Evolutionary conservation across 2,888 invertebrate genomes (phyloP), one percentile per base, ranked within the genome.

Genomic region (Harmothoe impar): DNA sequence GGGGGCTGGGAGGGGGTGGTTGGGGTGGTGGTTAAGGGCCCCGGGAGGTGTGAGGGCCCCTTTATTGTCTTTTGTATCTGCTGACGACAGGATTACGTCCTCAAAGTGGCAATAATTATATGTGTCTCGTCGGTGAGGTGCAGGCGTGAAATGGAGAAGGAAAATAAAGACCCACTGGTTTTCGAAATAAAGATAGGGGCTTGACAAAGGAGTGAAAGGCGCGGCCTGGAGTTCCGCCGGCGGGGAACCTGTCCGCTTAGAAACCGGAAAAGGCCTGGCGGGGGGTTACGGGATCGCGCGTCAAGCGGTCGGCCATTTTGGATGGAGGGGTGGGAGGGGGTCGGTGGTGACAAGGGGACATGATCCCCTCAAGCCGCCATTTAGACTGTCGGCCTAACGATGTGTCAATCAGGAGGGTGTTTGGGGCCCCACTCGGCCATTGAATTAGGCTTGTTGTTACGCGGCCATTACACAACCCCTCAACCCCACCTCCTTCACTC

Each of bases 101-200:
- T 81, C 43, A 81, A 81, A 81, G 81, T 81, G 81, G 81, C 81
- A 81, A 81, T 81, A 81, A 81, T 81, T 81, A 81, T 81, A 35
- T 0, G 35, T 43, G 43, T 15, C 35, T 77, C 23, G 12, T 43
- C 81, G 35, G 23, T 17, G 77, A 77, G n/a, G 43, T 81, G 5
- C 5, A 43, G 81, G 35, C 81, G 81, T 81, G 81, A 81, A 81
- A 81, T 35, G 43, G 81, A 81, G 81, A 81, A 10, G 81, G 35
- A 35, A 35, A 81, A 77, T 77, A 81, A 43, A 33, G 35, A 1
- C 43, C 43, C 20, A 0, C 81, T 20, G 43, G 7, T 62, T 43
- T 77, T 77, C 25, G 77, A 77, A n/a, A 77, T 77, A 77, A 29
- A 77, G 25, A 25, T 77, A 77, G 77, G 35, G 23, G 81, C 43